Evolutionary conservation across 2,113 vertebrate species (phyloP), one percentile per base, ranked within the genome.

Genomic region (Colistium nudipinnis): DNA sequence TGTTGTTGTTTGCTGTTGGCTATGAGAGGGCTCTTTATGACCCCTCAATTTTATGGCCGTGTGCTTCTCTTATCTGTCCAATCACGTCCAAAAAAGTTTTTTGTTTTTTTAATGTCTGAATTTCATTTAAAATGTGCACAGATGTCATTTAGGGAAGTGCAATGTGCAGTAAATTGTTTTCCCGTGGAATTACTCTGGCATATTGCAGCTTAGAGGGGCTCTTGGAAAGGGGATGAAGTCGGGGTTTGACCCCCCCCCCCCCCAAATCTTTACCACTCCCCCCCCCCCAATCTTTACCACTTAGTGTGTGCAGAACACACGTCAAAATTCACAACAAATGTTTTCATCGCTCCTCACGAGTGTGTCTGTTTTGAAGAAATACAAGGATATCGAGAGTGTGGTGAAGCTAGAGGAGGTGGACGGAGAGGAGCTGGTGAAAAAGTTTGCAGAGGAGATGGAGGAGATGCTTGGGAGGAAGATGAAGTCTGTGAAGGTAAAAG

Each of bases 371-470:
- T 67, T 19, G 0, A 73, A 99, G 97, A 98, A 98, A 81, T 98
- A 95, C 90, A 97, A 96, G 75, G 97, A 99, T 2, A 85, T 95
- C 25, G 96, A 98, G 79, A 80, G 93, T 2, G 91, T 91, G 19
- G 90, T 99, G 88, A 95, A 91, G 81, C 95, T 98, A 31, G 87
- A 95, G 82, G 96, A 96, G 76, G 94, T 99, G 79, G 92, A 97
- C 0, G 97, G 97, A n/a, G 76, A 94, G 72, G 94, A 95, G 72
- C 92, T 99, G 76, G 97, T 96, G 70, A 95, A 90, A 86, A 95
- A 91, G 79, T 96, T 98, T 88, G 96, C 96, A 0, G 94, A 96
- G 69, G 95, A 97, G 87, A 99, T 99, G 97, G 95, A 98, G 86
- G 93, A 85, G 74, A 99, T 98, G 97, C 93, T 99, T 4, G 93